Evolutionary conservation across 92 coral and sea anemone species (phyloP).

Genomic region (Virgularia gustaviana): DNA sequence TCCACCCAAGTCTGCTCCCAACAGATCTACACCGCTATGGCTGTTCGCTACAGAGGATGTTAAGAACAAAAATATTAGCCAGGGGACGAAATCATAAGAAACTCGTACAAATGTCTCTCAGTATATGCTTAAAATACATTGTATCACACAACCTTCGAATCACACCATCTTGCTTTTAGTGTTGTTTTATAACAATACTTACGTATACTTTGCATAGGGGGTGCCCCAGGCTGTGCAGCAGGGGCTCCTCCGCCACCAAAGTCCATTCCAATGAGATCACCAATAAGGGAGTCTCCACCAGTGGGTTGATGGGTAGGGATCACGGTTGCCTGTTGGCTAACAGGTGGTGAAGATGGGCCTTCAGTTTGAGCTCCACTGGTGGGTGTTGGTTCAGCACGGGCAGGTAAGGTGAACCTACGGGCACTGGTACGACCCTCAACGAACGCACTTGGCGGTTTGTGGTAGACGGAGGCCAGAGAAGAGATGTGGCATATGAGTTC

Average conservation of each 20-base stretch:
- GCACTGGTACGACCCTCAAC: constrained; percentile 99
- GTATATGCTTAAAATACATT: neutral
- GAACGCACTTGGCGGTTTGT: constrained; percentile 99
- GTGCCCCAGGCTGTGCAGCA: constrained; percentile 60
- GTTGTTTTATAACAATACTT: neutral
- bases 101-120: neutral
- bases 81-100: neutral
- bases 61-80: neutral
- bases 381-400: constrained; percentile 97
- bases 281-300: constrained; percentile 73
- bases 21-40: constrained; percentile 79
- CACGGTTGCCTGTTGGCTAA: constrained; percentile 54
- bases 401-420: constrained; percentile 91
- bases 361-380: constrained; percentile 78
- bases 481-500: constrained; percentile 98
- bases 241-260: constrained; percentile 44
- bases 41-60: constrained; percentile 49
- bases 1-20: constrained; percentile 97
- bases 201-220: constrained; percentile 38
- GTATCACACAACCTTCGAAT: neutral
- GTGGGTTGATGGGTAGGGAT: constrained; percentile 58
- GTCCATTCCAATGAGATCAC: constrained; percentile 79
- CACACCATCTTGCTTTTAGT: neutral
- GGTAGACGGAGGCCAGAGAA: constrained; percentile 96
- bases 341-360: constrained; percentile 58